A percentile compares a stretch with the other conserved stretches of the same genome.
Evolutionary conservation across 2,797 vertebrate species (phyloP).

Genomic region (Cuniculus paca): DNA sequence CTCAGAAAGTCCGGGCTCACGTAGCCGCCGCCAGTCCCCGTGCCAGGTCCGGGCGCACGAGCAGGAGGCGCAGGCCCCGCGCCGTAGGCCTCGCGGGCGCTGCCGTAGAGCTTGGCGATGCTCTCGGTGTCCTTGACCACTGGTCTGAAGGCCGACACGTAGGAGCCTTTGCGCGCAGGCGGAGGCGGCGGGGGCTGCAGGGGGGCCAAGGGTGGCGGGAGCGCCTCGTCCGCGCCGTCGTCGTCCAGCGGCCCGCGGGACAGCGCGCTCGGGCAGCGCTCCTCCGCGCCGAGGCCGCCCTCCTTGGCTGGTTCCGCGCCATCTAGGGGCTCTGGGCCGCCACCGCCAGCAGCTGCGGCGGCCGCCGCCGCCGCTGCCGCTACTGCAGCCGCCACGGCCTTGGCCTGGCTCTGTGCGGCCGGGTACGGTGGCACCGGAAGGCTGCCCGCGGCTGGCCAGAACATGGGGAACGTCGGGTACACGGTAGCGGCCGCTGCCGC

Average conservation of each 20-base stretch:
- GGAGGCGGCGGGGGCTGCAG: constrained; percentile 84
- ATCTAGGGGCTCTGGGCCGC: constrained; percentile 84
- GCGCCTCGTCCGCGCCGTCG: constrained; percentile 78
- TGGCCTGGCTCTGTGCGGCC: constrained; percentile 90
- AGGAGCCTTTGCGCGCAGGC: constrained; percentile 91
- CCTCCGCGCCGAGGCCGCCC: constrained; percentile 83
- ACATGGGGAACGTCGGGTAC: constrained; percentile 96
- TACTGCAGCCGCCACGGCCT: constrained; percentile 88
- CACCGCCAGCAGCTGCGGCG: constrained; percentile 82
- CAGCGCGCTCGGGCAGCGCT: constrained; percentile 82
- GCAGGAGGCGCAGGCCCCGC: constrained; percentile 76
- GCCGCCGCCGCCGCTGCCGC: constrained; percentile 86
- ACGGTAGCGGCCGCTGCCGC: constrained; percentile 89
- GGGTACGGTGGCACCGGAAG: constrained; percentile 94
- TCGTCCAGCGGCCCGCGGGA: constrained; percentile 86
- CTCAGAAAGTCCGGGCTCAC: constrained; percentile 96
- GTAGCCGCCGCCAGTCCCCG: constrained; percentile 89
- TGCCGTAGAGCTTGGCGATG: constrained; percentile 98
- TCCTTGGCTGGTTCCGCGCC: constrained; percentile 80
- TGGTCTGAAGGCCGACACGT: constrained; percentile 97
- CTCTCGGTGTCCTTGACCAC: constrained; percentile 97
- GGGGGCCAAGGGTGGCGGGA: constrained; percentile 77
- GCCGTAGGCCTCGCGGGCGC: constrained; percentile 93
- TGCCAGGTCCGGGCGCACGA: constrained; percentile 78
- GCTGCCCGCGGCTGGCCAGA: constrained; percentile 95